phyloP scores from a whole-genome alignment of 2,797 vertebrate species.

The Aulostomus chinensis region DNA sequence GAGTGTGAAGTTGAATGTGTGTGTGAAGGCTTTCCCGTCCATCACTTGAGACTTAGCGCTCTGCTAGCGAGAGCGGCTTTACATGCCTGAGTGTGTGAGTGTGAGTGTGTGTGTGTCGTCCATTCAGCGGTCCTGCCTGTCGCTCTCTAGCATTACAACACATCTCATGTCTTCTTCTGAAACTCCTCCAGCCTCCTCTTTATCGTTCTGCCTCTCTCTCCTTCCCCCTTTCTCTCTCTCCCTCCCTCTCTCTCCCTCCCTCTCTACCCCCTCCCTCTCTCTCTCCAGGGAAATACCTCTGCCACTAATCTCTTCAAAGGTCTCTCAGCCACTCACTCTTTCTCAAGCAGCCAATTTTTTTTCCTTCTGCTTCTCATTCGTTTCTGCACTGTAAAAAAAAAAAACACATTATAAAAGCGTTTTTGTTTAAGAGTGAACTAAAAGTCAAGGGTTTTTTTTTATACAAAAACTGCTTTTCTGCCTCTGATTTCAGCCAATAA shows the following conservation, averaged over 20 bases:
- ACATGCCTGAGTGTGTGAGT: conserved; percentile 8
- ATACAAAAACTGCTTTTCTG: too few species aligned
- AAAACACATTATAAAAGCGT: neutral
- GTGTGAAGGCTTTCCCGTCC: conserved; percentile 9
- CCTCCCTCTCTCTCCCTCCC: conserved; percentile 6
- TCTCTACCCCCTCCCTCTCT: conserved; percentile 20
- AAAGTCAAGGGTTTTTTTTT: too few species aligned
- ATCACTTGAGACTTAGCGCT: conserved; percentile 17
- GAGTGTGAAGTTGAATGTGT: conserved; percentile 1
- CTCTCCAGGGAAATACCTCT: conserved; percentile 51
- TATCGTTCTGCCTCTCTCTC: conserved; percentile 3
- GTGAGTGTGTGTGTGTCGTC: conserved; percentile 9
- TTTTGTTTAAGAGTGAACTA: too few species aligned
- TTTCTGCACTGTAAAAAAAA: neutral
- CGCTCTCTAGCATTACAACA: conserved; percentile 24
- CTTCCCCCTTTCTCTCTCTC: conserved; percentile 6
- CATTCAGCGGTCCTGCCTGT: conserved; percentile 10
- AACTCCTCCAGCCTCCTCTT: conserved; percentile 35
- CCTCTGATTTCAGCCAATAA: too few species aligned
- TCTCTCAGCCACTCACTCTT: conserved; percentile 26
- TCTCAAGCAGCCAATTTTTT: neutral
- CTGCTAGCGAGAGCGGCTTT: conserved; percentile 16
- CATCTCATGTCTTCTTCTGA: conserved; percentile 35
- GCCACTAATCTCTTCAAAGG: conserved; percentile 51
- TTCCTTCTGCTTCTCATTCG: neutral